A percentile compares a stretch with the other conserved stretches of the same genome.
phyloP scores from a whole-genome alignment of 2,797 vertebrate species.

The Gouania willdenowi region DNA sequence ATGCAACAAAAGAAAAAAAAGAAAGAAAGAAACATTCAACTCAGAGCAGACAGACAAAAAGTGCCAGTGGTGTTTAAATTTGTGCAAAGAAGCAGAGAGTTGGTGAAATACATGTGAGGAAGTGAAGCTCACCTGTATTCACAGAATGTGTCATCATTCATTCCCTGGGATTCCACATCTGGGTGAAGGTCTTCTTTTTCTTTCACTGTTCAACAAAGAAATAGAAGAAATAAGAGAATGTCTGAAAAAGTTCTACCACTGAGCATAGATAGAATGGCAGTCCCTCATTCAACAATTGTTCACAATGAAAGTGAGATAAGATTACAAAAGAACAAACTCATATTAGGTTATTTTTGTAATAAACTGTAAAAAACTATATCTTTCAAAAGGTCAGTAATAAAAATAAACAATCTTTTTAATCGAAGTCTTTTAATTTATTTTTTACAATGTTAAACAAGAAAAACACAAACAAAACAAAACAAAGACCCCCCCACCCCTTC shows the following conservation, averaged over 20 bases:
- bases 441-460: too few relatives aligned
- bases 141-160: constrained; percentile 96
- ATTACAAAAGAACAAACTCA: not conserved
- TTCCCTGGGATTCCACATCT: constrained; percentile 91
- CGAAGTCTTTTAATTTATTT: too few relatives aligned
- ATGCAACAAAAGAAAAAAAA: constrained; percentile 46
- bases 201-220: constrained; percentile 83
- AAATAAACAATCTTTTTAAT: too few relatives aligned
- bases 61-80: constrained; percentile 1
- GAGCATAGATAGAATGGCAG: constrained; percentile 5
- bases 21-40: too few relatives aligned
- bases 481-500: too few relatives aligned
- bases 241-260: constrained; percentile 15
- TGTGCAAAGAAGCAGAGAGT: constrained; percentile 29
- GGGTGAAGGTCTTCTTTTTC: constrained; percentile 97
- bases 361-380: too few relatives aligned
- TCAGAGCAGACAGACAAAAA: constrained; percentile 25
- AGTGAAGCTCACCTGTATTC: constrained; percentile 91
- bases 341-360: too few relatives aligned
- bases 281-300: constrained; percentile 8
- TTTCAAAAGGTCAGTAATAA: too few relatives aligned
- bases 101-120: constrained; percentile 10
- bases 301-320: not conserved
- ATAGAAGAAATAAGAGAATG: constrained; percentile 36
- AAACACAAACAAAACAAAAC: too few relatives aligned